phyloP scores from a whole-genome alignment of 2,888 invertebrate genomes.

The Xiphydria camelus region DNA sequence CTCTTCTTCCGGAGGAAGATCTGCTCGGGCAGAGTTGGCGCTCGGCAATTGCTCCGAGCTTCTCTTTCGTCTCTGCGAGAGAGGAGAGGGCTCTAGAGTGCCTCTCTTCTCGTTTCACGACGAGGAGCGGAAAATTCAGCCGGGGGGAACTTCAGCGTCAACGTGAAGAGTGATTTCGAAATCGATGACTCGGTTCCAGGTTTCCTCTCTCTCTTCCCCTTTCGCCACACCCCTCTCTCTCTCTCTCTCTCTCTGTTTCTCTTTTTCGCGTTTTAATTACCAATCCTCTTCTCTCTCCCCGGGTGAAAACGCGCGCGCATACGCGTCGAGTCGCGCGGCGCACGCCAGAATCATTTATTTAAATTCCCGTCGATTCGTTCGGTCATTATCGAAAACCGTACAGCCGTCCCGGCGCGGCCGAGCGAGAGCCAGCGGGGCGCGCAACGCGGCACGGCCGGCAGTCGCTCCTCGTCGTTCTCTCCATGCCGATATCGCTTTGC shows the following conservation, averaged over 20 bases:
- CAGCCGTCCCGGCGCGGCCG: too few relatives aligned
- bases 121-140: too few relatives aligned
- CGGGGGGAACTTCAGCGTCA: too few relatives aligned
- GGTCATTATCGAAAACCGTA: background rate
- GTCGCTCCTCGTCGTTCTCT: constrained; percentile 21
- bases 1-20: too few relatives aligned
- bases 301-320: constrained; percentile 1
- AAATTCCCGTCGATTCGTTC: constrained; percentile 1
- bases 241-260: background rate
- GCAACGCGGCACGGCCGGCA: too few relatives aligned
- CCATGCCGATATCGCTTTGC: constrained; percentile 31
- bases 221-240: background rate
- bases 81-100: too few relatives aligned
- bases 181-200: background rate
- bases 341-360: constrained; percentile 1
- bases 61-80: too few relatives aligned
- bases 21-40: too few relatives aligned
- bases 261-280: background rate
- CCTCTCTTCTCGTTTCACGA: too few relatives aligned
- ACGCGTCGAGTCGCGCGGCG: background rate
- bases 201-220: background rate
- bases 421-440: too few relatives aligned
- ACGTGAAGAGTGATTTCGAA: background rate
- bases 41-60: too few relatives aligned
- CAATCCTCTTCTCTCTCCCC: background rate